Base-by-base conservation (phyloP, 1,140 invertebrate genomes). In the Aphaenogaster ashmeadi region DNA sequence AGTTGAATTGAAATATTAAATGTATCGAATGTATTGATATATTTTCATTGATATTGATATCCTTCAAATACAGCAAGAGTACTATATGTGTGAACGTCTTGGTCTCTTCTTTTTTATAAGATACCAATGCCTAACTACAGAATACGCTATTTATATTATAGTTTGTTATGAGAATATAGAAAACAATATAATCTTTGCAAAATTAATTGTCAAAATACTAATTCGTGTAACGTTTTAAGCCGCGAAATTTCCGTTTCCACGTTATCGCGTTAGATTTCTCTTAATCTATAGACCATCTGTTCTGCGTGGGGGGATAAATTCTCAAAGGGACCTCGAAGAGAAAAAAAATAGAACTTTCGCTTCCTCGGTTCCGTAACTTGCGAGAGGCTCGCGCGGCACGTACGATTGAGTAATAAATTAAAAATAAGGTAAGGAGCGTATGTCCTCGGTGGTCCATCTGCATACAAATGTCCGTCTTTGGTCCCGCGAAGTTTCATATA, bases 341-440 rank as follows among this genome's bases (percentile, higher is more conserved):
- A 18, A 11, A 2, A 64, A 50, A 50, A 74, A 11, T 21, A 21
- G 38, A 18, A 58, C 21, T 44, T 33, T 69, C 18, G 54, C 52
- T 47, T 72, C 52, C 27, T 38, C 56, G 50, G 21, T 71, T 72
- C 41, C 27, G 27, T 60, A 83, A 83, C 18, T 83, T 54, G 58
- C 27, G 27, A 11, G 21, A 58, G 38, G 15, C 27, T 9, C 4
- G 8, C 36, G 4, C 15, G 8, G 13, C 33, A 56, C 13, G 11
- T 18, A 72, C 27, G 54, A 9, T 72, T 47, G 52, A 58, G 41
- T 83, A 83, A 83, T 72, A 58, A 74, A 72, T 54, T n/a, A 67
- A 44, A 47, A 41, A 38, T 66, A 41, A 67, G 18, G 0, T 13
- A 67, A 18, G 3, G 9, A 44, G 13, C 9, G 4, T 36, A 18